These are phyloP conservation scores for Cacatua alba DNA, from an alignment of 2,113 vertebrate genomes.

Conservation along the genomic window DNA sequence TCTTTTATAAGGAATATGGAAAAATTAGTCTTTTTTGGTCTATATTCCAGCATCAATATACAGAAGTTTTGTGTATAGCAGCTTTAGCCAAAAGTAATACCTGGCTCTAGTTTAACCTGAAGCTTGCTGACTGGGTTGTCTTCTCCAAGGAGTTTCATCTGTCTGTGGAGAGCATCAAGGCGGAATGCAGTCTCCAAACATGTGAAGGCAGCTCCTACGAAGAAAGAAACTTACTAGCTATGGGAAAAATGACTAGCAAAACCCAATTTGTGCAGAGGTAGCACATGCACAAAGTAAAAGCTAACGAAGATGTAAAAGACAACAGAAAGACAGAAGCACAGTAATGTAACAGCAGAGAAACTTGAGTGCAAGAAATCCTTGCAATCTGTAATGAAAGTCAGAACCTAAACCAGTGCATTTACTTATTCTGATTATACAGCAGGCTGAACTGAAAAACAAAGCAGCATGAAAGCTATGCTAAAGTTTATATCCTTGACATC, in stretches of 20 bases:
- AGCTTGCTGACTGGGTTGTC: slow-evolving; percentile 94
- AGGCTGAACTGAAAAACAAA: background rate
- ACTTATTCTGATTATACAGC: background rate
- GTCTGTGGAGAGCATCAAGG: slow-evolving; percentile 92
- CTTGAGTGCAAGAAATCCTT: background rate
- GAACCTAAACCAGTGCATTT: background rate
- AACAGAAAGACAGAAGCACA: background rate
- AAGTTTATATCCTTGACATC: background rate
- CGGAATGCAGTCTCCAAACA: slow-evolving; percentile 94
- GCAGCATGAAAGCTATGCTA: background rate
- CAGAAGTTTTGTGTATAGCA: background rate
- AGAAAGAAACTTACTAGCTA: background rate
- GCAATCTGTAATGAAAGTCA: background rate
- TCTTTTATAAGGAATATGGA: background rate
- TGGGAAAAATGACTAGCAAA: background rate
- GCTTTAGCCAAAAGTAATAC: slow-evolving; percentile 64
- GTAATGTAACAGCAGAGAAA: background rate
- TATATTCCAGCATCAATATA: background rate
- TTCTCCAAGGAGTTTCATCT: slow-evolving; percentile 94
- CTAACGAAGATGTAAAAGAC: background rate
- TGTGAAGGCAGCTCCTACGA: slow-evolving; percentile 90
- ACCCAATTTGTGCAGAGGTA: background rate
- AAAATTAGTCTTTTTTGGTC: background rate
- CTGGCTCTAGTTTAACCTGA: slow-evolving; percentile 94
- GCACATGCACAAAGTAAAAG: background rate